These are phyloP conservation scores for Sphaeridia pumilis DNA, from an alignment of 2,888 invertebrate species.

Conservation along the genomic window DNA sequence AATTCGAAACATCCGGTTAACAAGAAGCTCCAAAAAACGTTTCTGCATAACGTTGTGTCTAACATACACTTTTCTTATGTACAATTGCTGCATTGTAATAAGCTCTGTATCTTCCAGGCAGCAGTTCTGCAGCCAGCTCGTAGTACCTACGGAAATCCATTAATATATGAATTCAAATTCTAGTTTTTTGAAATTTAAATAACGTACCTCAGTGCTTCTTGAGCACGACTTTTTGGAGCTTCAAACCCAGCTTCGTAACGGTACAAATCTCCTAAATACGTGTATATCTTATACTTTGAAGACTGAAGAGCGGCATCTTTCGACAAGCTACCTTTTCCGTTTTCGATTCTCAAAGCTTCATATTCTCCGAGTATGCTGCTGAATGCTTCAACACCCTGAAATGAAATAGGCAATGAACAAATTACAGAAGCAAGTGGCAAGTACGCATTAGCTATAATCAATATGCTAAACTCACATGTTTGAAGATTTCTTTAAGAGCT, in stretches of 20 bases:
- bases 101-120: constrained; percentile 10
- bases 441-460: too few relatives aligned
- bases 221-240: neutral
- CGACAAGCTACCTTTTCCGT: neutral
- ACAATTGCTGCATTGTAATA: constrained; percentile 10
- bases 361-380: neutral
- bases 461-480: constrained; percentile 1
- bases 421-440: too few relatives aligned
- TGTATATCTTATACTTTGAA: constrained; percentile 12
- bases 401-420: too few relatives aligned
- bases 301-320: neutral
- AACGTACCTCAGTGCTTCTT: too few relatives aligned
- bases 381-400: neutral
- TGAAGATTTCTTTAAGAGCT: constrained; percentile 6
- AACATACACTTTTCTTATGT: constrained; percentile 1
- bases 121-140: constrained; percentile 1
- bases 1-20: constrained; percentile 2
- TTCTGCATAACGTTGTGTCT: neutral
- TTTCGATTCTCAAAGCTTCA: neutral
- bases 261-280: constrained; percentile 8
- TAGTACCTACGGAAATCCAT: constrained; percentile 3
- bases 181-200: too few relatives aligned
- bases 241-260: constrained; percentile 2
- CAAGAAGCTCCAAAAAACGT: neutral
- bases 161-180: too few relatives aligned